These are phyloP conservation scores for Pantelozetes paolii DNA, from an alignment of 2,888 invertebrate species.

Conservation along the genomic window DNA sequence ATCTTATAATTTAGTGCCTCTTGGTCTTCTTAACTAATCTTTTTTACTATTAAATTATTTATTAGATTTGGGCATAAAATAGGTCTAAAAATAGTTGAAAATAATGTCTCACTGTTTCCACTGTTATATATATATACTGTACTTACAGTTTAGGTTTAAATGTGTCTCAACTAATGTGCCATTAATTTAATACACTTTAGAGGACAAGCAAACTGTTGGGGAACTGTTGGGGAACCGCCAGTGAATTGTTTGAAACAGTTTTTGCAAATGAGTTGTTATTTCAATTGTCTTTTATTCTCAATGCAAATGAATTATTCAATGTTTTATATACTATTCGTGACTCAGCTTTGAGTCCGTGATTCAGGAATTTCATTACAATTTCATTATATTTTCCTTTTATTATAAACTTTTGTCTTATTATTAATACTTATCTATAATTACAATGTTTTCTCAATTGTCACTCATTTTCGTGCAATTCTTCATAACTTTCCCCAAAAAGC, in stretches of 20 bases:
- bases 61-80: conserved; percentile 2
- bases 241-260: neutral
- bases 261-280: neutral
- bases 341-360: neutral
- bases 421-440: neutral
- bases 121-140: too few relatives aligned
- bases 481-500: too few relatives aligned
- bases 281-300: neutral
- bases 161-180: neutral
- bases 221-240: too few relatives aligned
- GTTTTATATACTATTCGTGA: neutral
- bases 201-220: too few relatives aligned
- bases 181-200: neutral
- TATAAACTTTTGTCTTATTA: neutral
- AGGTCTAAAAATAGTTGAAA: neutral
- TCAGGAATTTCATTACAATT: too few relatives aligned
- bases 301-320: conserved; percentile 9
- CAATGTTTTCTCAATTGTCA: neutral
- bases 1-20: conserved; percentile 10
- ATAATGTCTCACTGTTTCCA: too few relatives aligned
- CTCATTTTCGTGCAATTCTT: neutral
- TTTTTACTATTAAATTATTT: neutral
- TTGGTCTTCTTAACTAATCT: neutral
- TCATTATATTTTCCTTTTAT: conserved; percentile 12
- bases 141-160: too few relatives aligned